Percentiles rank a stretch among this genome's conserved stretches.
Conservation (phyloP, 2,797 vertebrate species). For the Pantherophis alleghaniensis region DNA sequence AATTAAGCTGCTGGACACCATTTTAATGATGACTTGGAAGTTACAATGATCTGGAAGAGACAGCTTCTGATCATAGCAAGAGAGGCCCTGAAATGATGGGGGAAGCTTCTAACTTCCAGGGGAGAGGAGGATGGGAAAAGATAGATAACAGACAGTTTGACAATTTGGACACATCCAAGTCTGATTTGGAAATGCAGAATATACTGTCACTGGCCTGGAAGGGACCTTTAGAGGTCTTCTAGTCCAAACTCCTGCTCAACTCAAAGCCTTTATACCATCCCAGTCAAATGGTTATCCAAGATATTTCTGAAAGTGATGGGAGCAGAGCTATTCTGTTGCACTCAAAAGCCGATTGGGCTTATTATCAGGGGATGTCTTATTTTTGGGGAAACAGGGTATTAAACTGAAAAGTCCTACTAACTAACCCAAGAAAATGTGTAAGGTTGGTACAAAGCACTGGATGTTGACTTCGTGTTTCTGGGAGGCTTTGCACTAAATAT, state of each 20-base stretch:
- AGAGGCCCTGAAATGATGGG: neutral
- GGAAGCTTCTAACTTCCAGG: neutral
- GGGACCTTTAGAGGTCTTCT: neutral
- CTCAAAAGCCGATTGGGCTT: no score
- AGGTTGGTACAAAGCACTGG: neutral
- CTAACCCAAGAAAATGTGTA: neutral
- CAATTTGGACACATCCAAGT: neutral
- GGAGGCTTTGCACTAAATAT: neutral
- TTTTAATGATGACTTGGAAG: conserved; percentile 58
- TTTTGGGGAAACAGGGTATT: no score
- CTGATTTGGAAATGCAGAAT: neutral
- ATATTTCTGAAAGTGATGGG: neutral
- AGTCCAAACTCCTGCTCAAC: neutral
- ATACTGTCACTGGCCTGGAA: neutral
- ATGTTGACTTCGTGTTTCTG: no score
- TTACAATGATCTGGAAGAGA: conserved; percentile 43
- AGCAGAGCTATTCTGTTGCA: no score
- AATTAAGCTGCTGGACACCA: neutral
- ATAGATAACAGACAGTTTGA: neutral
- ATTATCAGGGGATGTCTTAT: no score
- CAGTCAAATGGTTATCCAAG: neutral
- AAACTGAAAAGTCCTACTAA: neutral
- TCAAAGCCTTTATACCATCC: neutral
- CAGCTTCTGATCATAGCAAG: neutral
- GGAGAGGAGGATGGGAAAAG: neutral